Conservation (phyloP, 2,113 vertebrate species). For the Rynchops niger region DNA sequence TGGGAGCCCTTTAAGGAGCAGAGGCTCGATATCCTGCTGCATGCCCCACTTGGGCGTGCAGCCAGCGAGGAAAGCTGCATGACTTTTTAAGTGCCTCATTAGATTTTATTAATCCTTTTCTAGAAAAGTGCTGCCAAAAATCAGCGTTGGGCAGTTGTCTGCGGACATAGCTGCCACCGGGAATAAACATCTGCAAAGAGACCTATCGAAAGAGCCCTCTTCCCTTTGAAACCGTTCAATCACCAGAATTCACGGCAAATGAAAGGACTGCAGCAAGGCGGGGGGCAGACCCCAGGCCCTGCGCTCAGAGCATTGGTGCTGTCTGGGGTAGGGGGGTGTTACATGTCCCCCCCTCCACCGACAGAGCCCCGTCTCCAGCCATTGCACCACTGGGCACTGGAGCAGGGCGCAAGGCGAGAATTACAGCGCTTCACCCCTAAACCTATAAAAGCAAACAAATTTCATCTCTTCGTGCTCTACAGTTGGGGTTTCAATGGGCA, state of each 20-base stretch:
- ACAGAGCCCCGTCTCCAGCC: not conserved
- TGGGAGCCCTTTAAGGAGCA: not conserved
- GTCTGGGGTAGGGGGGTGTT: not conserved
- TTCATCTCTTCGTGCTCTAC: rapidly evolving
- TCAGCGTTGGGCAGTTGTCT: not conserved
- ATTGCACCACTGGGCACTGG: rapidly evolving
- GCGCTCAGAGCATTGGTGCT: not conserved
- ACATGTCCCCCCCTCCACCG: rapidly evolving
- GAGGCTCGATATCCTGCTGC: rapidly evolving
- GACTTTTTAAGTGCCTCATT: not conserved
- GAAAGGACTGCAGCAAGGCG: not conserved
- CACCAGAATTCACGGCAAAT: not conserved
- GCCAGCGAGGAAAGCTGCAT: not conserved
- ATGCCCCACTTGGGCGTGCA: rapidly evolving
- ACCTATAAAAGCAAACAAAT: not conserved
- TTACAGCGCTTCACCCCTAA: not conserved
- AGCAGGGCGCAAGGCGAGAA: not conserved
- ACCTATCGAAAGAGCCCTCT: not conserved
- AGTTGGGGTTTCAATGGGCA: not conserved
- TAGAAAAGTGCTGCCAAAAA: not conserved
- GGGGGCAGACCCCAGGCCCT: not conserved
- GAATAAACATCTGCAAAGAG: not conserved
- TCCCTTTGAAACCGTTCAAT: not conserved
- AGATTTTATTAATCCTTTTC: constrained; percentile 11
- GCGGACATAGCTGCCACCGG: not conserved